Conservation (phyloP, 2,888 invertebrate genomes). For the Aplocera efformata region DNA sequence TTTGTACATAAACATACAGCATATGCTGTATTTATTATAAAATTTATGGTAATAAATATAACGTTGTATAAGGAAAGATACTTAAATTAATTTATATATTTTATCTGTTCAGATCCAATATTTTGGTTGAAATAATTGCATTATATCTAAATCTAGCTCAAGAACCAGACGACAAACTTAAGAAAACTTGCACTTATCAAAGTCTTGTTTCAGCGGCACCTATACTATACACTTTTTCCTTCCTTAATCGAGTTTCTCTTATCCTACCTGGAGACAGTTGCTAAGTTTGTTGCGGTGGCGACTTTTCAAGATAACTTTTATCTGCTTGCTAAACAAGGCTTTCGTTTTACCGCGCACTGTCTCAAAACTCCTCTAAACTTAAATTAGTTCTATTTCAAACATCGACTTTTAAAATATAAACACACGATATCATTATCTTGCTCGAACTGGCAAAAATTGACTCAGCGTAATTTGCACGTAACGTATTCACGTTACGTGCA, state of each 20-base stretch:
- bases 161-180: slow-evolving; percentile 5
- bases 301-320: slow-evolving; percentile 64
- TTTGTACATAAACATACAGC: too few relatives aligned
- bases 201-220: slow-evolving; percentile 42
- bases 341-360: slow-evolving; percentile 54
- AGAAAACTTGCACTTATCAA: slow-evolving; percentile 38
- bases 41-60: too few relatives aligned
- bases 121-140: too few relatives aligned
- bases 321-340: slow-evolving; percentile 59
- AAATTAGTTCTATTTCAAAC: slow-evolving; percentile 49
- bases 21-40: too few relatives aligned
- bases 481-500: slow-evolving; percentile 27
- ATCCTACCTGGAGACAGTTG: slow-evolving; percentile 66
- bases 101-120: too few relatives aligned
- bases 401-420: slow-evolving; percentile 27
- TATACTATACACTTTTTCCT: slow-evolving; percentile 64
- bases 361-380: slow-evolving; percentile 52
- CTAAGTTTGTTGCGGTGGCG: slow-evolving; percentile 60
- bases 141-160: background rate
- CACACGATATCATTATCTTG: slow-evolving; percentile 2
- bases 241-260: slow-evolving; percentile 65
- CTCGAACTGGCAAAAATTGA: slow-evolving; percentile 21
- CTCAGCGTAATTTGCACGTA: slow-evolving; percentile 32
- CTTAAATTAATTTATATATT: too few relatives aligned
- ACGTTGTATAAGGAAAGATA: too few relatives aligned